These are phyloP conservation scores for Centruroides sculpturatus DNA, from an alignment of 1,140 invertebrate species.

Conservation along the genomic window DNA sequence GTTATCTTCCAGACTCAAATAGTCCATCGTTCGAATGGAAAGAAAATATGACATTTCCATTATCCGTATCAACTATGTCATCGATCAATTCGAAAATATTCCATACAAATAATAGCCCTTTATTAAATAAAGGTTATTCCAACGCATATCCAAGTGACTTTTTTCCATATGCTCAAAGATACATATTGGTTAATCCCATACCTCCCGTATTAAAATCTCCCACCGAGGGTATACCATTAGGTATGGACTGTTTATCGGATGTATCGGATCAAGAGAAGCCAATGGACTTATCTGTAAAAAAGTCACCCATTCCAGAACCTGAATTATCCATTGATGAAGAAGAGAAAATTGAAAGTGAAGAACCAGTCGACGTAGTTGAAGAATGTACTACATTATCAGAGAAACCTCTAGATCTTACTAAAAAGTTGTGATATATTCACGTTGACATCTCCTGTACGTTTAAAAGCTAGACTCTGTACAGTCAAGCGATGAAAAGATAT, in stretches of 20 bases:
- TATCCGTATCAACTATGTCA: conserved; percentile 17
- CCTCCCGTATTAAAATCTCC: conserved; percentile 1
- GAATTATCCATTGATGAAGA: conserved; percentile 9
- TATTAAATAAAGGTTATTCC: neutral
- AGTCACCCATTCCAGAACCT: conserved; percentile 10
- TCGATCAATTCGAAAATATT: too few species aligned
- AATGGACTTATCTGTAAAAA: conserved; percentile 22
- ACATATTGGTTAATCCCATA: conserved; percentile 1
- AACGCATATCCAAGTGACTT: conserved; percentile 12
- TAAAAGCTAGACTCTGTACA: too few species aligned
- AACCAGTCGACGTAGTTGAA: neutral
- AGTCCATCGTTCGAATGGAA: conserved; percentile 14
- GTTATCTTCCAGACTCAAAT: conserved; percentile 1
- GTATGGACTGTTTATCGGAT: conserved; percentile 10
- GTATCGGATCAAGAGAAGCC: conserved; percentile 23
- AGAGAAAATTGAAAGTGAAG: conserved; percentile 11
- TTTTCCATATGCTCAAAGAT: conserved; percentile 9
- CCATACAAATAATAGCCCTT: neutral
- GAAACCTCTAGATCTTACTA: neutral
- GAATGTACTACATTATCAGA: neutral
- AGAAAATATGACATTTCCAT: conserved; percentile 11
- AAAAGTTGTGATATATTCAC: neutral
- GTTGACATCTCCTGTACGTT: too few species aligned
- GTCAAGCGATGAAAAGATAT: too few species aligned
- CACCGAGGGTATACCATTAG: neutral